Conservation (phyloP, 2,888 invertebrate species). For the Athalia rosae region DNA sequence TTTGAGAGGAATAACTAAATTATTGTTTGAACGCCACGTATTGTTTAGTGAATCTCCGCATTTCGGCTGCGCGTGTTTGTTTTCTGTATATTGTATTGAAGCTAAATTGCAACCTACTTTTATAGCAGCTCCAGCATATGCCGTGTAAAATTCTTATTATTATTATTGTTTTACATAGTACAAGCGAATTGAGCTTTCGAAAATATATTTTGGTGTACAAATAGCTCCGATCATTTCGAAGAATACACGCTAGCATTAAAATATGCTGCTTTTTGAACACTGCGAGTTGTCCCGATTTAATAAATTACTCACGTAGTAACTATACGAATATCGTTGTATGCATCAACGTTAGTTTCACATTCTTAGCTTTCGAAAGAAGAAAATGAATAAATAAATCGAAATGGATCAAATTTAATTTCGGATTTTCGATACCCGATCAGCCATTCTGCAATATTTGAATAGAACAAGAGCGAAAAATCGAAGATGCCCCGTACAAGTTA, state of each 20-base stretch:
- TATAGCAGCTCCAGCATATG: slow-evolving; percentile 37
- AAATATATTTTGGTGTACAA: slow-evolving; percentile 46
- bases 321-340: not conserved
- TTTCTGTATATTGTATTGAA: slow-evolving; percentile 36
- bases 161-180: not conserved
- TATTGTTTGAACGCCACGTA: not conserved
- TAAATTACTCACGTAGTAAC: no score
- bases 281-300: no score
- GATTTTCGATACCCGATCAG: not conserved
- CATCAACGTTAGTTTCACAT: slow-evolving; percentile 13
- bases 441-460: slow-evolving; percentile 12
- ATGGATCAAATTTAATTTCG: not conserved
- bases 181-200: slow-evolving; percentile 37
- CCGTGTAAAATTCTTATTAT: not conserved
- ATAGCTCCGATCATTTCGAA: slow-evolving; percentile 40
- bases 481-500: not conserved
- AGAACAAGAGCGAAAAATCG: not conserved
- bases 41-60: not conserved
- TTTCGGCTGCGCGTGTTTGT: slow-evolving; percentile 24
- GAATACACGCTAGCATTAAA: no score
- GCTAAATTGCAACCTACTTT: slow-evolving; percentile 34
- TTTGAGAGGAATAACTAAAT: not conserved
- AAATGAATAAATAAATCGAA: no score
- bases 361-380: not conserved
- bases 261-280: no score